A percentile compares a stretch with the other conserved stretches of the same genome.
phyloP scores from a whole-genome alignment of 2,888 invertebrate genomes.

The Leptogaster cylindrica region DNA sequence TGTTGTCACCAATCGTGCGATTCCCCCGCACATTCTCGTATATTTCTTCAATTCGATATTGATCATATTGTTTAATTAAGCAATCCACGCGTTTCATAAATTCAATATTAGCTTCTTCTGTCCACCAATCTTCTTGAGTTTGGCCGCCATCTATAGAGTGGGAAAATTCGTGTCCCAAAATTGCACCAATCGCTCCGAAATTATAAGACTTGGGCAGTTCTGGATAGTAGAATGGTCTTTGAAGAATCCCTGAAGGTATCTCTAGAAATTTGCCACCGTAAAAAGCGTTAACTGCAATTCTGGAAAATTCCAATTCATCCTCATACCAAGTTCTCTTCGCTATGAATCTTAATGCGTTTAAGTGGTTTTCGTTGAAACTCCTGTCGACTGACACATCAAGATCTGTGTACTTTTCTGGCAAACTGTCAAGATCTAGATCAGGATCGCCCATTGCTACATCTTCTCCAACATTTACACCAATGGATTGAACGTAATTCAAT shows the following conservation, averaged over 20 bases:
- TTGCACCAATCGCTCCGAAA: background rate
- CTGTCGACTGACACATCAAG: background rate
- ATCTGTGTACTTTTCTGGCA: background rate
- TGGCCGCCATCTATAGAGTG: slow-evolving; percentile 48
- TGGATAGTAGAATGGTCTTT: slow-evolving; percentile 12
- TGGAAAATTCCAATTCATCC: too few species aligned
- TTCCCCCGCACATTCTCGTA: background rate
- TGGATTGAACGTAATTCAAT: too few species aligned
- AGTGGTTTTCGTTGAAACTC: background rate
- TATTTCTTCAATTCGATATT: slow-evolving; percentile 1
- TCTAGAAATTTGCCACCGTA: background rate
- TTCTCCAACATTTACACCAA: too few species aligned
- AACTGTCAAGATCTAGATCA: background rate
- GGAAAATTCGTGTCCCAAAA: slow-evolving; percentile 13
- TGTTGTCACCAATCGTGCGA: slow-evolving; percentile 41
- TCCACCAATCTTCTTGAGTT: background rate
- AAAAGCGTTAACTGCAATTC: background rate
- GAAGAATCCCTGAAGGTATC: slow-evolving; percentile 13
- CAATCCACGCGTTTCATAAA: background rate
- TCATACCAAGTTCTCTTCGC: too few species aligned
- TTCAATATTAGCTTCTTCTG: background rate
- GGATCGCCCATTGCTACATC: too few species aligned
- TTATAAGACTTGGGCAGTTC: slow-evolving; percentile 8
- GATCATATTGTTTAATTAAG: slow-evolving; percentile 14
- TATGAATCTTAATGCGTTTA: background rate